These are phyloP conservation scores for Falcunculus frontatus DNA, from an alignment of 2,113 vertebrate genomes.

Conservation along the genomic window DNA sequence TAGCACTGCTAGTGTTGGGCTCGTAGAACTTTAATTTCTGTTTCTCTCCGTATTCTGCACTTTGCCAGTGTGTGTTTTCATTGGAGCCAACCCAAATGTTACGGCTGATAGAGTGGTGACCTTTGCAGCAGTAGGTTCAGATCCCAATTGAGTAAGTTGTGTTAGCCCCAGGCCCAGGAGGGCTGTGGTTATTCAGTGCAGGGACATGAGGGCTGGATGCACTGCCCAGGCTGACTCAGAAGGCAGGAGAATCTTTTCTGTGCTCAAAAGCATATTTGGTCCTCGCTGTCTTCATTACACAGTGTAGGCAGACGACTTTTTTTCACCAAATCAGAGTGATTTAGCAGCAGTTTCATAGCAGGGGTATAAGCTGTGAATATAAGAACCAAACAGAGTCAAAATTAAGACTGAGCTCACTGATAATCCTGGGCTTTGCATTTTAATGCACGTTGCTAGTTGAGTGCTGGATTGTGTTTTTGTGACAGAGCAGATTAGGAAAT, in stretches of 20 bases:
- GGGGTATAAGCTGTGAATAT: not conserved
- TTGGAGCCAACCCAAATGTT: not conserved
- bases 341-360: not conserved
- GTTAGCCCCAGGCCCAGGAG: not conserved
- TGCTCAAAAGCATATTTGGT: not conserved
- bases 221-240: not conserved
- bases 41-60: not conserved
- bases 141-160: rapidly evolving
- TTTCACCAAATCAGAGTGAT: not conserved
- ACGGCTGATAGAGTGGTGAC: not conserved
- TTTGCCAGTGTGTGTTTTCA: not conserved
- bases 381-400: not conserved
- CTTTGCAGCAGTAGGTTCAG: not conserved
- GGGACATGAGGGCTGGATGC: rapidly evolving
- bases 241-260: not conserved
- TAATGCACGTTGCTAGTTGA: not conserved
- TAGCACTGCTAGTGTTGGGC: not conserved
- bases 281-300: not conserved
- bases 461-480: conserved; percentile 37
- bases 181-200: not conserved
- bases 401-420: not conserved
- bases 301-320: not conserved
- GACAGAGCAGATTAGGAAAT: conserved; percentile 25
- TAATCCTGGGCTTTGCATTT: conserved; percentile 48
- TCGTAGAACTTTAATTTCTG: not conserved